Base-by-base conservation (phyloP, 2,888 invertebrate species). In the Lordiphosa fenestrarum region DNA sequence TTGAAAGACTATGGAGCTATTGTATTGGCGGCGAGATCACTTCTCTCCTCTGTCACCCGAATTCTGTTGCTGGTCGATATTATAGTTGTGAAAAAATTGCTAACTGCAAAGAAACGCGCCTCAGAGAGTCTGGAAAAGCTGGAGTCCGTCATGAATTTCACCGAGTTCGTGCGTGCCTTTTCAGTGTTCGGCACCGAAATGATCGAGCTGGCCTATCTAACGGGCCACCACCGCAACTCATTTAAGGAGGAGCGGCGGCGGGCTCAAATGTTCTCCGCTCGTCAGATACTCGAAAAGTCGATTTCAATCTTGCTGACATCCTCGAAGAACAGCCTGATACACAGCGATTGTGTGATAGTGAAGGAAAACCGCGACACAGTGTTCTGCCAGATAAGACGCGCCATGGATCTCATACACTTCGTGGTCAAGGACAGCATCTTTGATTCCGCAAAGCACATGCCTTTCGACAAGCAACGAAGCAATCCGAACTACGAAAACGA, bases 111-210 rank as follows among this genome's bases (percentile, higher is more conserved):
- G 91, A 98, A 98, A 89, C 98, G 98, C 93, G 97, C 97, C 89
- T 94, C 95, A 66, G 93, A 95, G 75, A 94, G 95, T 83, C 91
- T 96, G 86, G 95, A 95, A 77, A 93, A 95, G 60, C 91, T 96
- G 84, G 96, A 96, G 90, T 95, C 95, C 48, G 96, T 96, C 66
- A 94, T 95, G 76, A 96, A 96, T 90, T 96, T 96, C 88, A 97
- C 98, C 50, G 99, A 99, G 90, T 99, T 99, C 90, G 98, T 99
- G 56, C 96, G 98, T 88, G 97, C 98, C 19, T 99, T 99, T 91
- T 98, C 98, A 74, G 97, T 98, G 89, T 99, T 99, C 89, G 99
- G 99, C 38, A 95, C 95, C 19, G 98, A 99, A 89, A 99, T 99
- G 98, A 98, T 99, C 69, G 98, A 99, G 89, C 91, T 99, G 75